phyloP scores from a whole-genome alignment of 2,888 invertebrate genomes.

The Chrysolina haemoptera region DNA sequence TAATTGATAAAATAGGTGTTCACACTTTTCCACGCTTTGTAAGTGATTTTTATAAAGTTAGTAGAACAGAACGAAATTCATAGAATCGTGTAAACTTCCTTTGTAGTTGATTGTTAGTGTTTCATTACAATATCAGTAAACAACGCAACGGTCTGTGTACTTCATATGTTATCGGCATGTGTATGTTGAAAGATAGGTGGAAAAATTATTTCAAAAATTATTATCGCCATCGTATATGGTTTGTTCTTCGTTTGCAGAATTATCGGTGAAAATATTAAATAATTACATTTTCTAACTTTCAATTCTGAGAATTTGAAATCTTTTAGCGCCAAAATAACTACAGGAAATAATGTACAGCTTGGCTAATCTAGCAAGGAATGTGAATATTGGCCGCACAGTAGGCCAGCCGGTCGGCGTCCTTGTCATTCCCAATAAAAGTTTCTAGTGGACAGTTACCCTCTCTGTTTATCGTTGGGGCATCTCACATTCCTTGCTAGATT shows the following conservation, averaged over 20 bases:
- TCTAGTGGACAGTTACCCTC: too few relatives aligned
- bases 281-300: too few relatives aligned
- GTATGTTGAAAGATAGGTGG: conserved; percentile 2
- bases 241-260: background rate
- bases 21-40: conserved; percentile 1
- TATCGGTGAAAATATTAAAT: background rate
- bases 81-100: background rate
- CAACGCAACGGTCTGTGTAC: conserved; percentile 3
- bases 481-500: too few relatives aligned
- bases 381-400: too few relatives aligned
- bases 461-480: too few relatives aligned
- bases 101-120: background rate
- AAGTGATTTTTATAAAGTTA: conserved; percentile 14
- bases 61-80: conserved; percentile 19
- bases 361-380: too few relatives aligned
- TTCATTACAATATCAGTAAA: background rate
- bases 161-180: conserved; percentile 10
- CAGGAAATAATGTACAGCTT: too few relatives aligned
- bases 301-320: too few relatives aligned
- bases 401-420: too few relatives aligned
- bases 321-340: too few relatives aligned
- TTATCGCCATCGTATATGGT: background rate
- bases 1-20: conserved; percentile 13
- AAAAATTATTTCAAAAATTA: background rate
- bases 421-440: too few relatives aligned